Base-by-base conservation (phyloP, 2,113 vertebrate species). In the Malurus elegans region DNA sequence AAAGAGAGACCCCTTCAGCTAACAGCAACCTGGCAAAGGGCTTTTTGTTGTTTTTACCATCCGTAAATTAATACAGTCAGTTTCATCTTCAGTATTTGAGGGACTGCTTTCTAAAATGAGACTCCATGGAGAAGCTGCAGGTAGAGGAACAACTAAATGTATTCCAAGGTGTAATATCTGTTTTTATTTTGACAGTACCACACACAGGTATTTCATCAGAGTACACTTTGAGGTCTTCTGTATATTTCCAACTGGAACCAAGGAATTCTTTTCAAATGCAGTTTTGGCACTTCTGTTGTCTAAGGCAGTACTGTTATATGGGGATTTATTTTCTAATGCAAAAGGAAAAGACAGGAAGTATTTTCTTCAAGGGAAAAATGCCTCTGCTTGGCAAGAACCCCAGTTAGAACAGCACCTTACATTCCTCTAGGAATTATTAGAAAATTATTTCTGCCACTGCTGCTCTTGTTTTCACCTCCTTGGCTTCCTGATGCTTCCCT, bases 81-180 rank as follows among this genome's bases (percentile, higher is more conserved):
- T 12, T 70, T 47, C 8, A 25, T 67, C 4, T 48, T 36, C 47
- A 44, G 5, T 31, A 14, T 61, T 57, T 64, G 54, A 74, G 12
- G n/a, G 3, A 26, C 23, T 34, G 9, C 5, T 71, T 7, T 73
- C 29, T 47, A 14, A 58, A 50, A 73, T 47, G 2, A 47, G 5
- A 18, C 9, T 14, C 2, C 3, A 3, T 2, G 5, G 5, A 54
- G 3, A 26, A 11, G 26, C 6, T 79, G 36, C 8, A 78, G 51
- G 24, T 2, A n/a, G 24, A 71, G 38, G 14, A 10, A 31, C 14
- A 18, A 19, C 24, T 21, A 38, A 47, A n/a, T 1, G 1, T 2
- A 6, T 51, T 50, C 38, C 79, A 62, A 11, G 9, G 6, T 18
- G 6, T 9, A 50, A 3, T 0, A 2, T 23, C 20, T 57, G 4